Base-by-base conservation (phyloP, 2,888 invertebrate genomes). In the Lysandra bellargus region DNA sequence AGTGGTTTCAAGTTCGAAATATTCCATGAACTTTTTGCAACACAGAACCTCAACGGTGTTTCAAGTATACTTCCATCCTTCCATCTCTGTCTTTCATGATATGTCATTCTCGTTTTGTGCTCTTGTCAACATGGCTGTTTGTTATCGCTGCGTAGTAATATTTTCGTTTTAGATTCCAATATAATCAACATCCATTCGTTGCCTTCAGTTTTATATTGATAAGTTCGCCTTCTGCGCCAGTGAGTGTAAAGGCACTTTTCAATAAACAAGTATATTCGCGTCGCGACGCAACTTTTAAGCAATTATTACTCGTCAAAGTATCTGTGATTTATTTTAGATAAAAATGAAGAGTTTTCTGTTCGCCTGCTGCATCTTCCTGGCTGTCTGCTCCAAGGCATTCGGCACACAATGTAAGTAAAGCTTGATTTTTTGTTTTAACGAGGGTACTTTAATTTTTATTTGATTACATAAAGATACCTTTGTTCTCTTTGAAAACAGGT, bases 171-270 rank as follows among this genome's bases (percentile, higher is more conserved):
- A 23, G 23, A 90, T 89, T 89, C 85, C 85, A 90, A 85, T 86
- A 84, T 88, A 87, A 85, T 84, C 84, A 84, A 84, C 84, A 86
- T 86, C 86, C 87, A 87, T 86, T 85, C 84, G 83, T 87, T 88
- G 87, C 88, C 87, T 88, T 86, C 85, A 84, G 84, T 86, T 87
- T 88, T 86, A 86, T 84, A 86, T 88, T 89, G 88, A 88, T 89
- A 90, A 91, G 95, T 95, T 9, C 95, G 96, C 97, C 97, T 98
- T 98, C 97, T 98, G 95, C 96, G 95, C 97, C 97, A 98, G 97
- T 97, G 97, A 95, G 97, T 97, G 97, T 97, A 98, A 98, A 97
- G 97, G 97, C 96, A 80, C 82, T 82, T 84, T 79, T 83, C 83
- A 83, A 83, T 83, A 40, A 78, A 33, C 80, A 79, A 80, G 80